Evolutionary conservation across 2,113 vertebrate species (phyloP), one percentile per base, ranked within the genome.

Genomic region (Pontoporia blainvillei): DNA sequence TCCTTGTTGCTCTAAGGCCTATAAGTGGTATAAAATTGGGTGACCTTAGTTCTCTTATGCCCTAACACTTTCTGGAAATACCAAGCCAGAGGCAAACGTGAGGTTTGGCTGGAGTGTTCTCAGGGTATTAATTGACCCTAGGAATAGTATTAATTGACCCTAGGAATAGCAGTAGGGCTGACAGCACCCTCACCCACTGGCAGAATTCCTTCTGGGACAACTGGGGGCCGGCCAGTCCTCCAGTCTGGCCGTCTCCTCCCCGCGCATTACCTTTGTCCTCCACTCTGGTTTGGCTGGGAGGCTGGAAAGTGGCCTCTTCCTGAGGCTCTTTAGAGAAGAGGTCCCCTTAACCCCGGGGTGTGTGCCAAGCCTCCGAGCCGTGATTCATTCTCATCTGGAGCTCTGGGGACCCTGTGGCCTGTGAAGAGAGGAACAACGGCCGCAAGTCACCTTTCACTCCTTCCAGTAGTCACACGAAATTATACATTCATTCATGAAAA

Each of bases 291-390:
- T 75, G 81, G 29, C 85, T 46, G 52, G 69, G 57, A 90, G 83
- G 41, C 81, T 54, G 71, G 90, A 92, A 95, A 97, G 91, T 91
- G 61, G 76, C 73, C 82, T 96, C 86, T 96, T 96, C 91, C 94
- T 92, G 81, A 97, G 84, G 91, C 90, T 92, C 87, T 96, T 95
- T 54, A 94, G 95, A 86, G 83, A 89, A 97, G 95, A 96, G 75
- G 86, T 84, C 75, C 69, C 91, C 91, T 96, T 88, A 71, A 52
- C 39, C n/a, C 67, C 67, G 59, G 61, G 94, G 73, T n/a, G 52
- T 96, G 87, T 62, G 85, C 95, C 94, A 96, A 94, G 92, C 72
- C 78, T 93, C 54, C 23, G 18, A 64, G 76, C 86, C 2, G 1
- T 46, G 85, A 92, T 73, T 83, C 88, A 75, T 86, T 82, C 54